Evolutionary conservation across 2,888 invertebrate genomes (phyloP), one percentile per base, ranked within the genome.

Genomic region (Venustoraphidia nigricollis): DNA sequence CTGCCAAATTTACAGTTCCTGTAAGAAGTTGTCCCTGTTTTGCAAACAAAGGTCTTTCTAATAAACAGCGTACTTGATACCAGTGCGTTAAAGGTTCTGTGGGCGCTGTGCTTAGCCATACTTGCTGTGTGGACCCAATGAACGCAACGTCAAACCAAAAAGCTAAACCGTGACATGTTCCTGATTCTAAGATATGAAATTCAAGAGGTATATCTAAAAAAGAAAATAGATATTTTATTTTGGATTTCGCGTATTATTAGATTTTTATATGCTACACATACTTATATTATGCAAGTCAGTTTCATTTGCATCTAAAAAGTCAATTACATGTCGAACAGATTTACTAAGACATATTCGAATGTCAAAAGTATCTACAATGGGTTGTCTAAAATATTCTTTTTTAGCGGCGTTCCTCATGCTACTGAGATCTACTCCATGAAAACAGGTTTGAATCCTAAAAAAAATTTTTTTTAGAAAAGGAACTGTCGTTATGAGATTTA

Each of bases 131-230:
- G 42, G 81, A 80, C 37, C 97, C 96, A 50, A 88, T 81, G 69
- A 98, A 97, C 54, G 95, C 85, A 27, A 97, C 96, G 70, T 98
- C 96, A 66, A 98, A 98, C 97, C 98, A 98, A 71, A 98, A 97
- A 13, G 97, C 97, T 53, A 98, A 71, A 2, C 97, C 97, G 61
- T 98, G 97, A 55, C 96, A 88, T 45, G 92, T 90, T 34, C 94
- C 95, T 1, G 94, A 87, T 66, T 93, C 90, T 57, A 89, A 73
- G 57, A 95, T 75, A 59, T 87, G 87, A 71, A 95, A 97, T 66
- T 90, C 85, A 53, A 97, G 77, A 42, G 96, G 95, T 59, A 98
- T 90, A 67, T 93, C 89, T 72, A 54, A 48, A 52, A 53, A 48
- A 43, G n/a, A 47, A 41, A 42, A 11, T 11, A 41, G 47, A 45